phyloP scores from a whole-genome alignment of 2,797 vertebrate species.

The Cetoscarus ocellatus region DNA sequence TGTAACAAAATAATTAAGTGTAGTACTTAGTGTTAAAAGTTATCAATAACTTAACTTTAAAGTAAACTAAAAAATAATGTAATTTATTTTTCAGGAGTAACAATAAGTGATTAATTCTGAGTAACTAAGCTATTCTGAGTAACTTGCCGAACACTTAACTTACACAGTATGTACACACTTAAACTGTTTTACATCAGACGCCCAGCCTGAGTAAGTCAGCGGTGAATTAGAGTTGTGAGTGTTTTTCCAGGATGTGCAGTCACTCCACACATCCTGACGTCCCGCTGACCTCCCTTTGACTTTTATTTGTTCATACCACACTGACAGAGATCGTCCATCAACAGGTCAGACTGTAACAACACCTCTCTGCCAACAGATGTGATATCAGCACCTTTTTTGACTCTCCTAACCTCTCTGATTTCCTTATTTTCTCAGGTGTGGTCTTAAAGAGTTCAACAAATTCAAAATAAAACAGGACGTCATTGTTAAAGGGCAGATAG shows the following conservation, averaged over 20 bases:
- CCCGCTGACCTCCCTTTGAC: constrained; percentile 65
- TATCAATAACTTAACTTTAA: too few species aligned
- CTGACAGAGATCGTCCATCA: constrained; percentile 35
- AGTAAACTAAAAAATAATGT: too few species aligned
- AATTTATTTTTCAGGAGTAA: too few species aligned
- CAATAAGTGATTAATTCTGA: too few species aligned
- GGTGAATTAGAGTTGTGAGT: background rate
- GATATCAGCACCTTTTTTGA: constrained; percentile 39
- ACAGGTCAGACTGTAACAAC: constrained; percentile 57
- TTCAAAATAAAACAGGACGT: constrained; percentile 27
- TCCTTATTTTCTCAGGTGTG: constrained; percentile 63
- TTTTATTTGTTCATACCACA: constrained; percentile 29
- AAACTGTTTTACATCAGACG: too few species aligned
- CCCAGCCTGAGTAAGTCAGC: background rate
- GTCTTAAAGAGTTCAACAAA: constrained; percentile 12
- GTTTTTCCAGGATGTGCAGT: constrained; percentile 53
- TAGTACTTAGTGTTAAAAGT: too few species aligned
- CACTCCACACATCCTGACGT: constrained; percentile 60
- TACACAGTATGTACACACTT: too few species aligned
- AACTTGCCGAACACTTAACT: too few species aligned
- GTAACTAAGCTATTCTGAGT: too few species aligned
- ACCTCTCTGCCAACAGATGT: constrained; percentile 54
- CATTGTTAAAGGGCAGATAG: constrained; percentile 1
- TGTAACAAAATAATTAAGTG: too few species aligned
- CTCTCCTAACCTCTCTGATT: constrained; percentile 23